phyloP scores from a whole-genome alignment of 2,888 invertebrate species.

The Lasioglossum vierecki region DNA sequence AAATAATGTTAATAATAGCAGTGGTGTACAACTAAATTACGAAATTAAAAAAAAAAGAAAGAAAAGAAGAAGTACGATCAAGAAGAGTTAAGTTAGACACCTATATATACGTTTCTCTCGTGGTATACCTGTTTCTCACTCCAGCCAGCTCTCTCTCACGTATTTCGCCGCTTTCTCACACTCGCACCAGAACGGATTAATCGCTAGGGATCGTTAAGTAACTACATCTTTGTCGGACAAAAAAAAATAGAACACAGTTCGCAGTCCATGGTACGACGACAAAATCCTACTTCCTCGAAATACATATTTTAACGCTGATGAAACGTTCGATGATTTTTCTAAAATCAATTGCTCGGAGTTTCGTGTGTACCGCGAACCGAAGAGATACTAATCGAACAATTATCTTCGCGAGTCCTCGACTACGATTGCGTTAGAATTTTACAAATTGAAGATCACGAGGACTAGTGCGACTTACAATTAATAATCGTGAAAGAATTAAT shows the following conservation, averaged over 20 bases:
- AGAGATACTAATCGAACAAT: not conserved
- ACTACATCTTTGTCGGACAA: constrained; percentile 65
- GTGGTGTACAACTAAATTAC: constrained; percentile 40
- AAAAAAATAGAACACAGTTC: constrained; percentile 67
- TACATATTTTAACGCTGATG: not conserved
- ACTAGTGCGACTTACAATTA: not conserved
- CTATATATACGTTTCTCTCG: constrained; percentile 6
- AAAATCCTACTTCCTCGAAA: not conserved
- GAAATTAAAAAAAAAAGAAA: constrained; percentile 41
- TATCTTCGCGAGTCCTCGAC: constrained; percentile 4
- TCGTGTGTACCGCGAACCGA: not conserved
- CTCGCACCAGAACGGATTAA: constrained; percentile 39
- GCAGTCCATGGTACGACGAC: not conserved
- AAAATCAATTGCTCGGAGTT: not conserved
- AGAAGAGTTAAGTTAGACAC: constrained; percentile 33
- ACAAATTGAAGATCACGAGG: constrained; percentile 2
- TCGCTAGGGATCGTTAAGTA: constrained; percentile 70
- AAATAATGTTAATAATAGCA: constrained; percentile 40
- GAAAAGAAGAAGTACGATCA: constrained; percentile 36
- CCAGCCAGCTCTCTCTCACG: constrained; percentile 20
- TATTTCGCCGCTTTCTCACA: constrained; percentile 25
- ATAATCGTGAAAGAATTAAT: not conserved
- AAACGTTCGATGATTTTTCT: not conserved
- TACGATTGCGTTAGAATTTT: not conserved
- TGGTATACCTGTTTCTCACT: constrained; percentile 22